These are phyloP conservation scores for Casuarius casuarius DNA, from an alignment of 2,113 vertebrate species.

Conservation along the genomic window DNA sequence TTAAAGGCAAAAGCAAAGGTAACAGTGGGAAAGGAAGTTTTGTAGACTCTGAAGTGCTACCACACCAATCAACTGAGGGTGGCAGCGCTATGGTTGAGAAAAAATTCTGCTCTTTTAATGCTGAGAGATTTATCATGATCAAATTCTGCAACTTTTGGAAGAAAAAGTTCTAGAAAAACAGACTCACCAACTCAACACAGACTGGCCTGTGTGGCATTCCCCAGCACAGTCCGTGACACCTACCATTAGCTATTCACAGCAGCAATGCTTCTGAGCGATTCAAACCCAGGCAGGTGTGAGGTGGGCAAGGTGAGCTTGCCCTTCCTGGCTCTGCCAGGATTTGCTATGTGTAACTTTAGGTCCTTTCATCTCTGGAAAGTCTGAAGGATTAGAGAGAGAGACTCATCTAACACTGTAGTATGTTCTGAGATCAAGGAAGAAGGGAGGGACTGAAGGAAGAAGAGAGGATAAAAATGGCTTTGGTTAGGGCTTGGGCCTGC, in stretches of 20 bases:
- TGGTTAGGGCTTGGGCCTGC: background rate
- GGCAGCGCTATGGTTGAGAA: background rate
- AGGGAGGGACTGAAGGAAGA: background rate
- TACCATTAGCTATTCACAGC: constrained; percentile 12
- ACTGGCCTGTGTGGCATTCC: background rate
- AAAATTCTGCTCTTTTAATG: background rate
- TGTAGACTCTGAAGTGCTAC: background rate
- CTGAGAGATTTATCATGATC: background rate
- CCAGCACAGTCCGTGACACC: background rate
- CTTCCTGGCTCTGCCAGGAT: background rate
- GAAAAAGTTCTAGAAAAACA: background rate
- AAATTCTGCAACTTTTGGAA: background rate
- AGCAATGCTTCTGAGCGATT: background rate
- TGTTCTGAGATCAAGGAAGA: background rate
- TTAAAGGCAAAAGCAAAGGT: background rate
- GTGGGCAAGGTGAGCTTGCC: background rate
- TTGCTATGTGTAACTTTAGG: background rate
- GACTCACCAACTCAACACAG: background rate
- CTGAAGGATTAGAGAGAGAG: background rate
- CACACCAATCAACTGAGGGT: background rate
- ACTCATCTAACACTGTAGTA: background rate
- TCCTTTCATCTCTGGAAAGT: background rate
- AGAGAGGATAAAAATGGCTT: background rate
- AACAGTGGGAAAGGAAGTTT: background rate
- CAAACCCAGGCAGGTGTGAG: background rate